These are phyloP conservation scores for Drosophila suzukii DNA, from an alignment of 1,140 invertebrate species.

Conservation along the genomic window DNA sequence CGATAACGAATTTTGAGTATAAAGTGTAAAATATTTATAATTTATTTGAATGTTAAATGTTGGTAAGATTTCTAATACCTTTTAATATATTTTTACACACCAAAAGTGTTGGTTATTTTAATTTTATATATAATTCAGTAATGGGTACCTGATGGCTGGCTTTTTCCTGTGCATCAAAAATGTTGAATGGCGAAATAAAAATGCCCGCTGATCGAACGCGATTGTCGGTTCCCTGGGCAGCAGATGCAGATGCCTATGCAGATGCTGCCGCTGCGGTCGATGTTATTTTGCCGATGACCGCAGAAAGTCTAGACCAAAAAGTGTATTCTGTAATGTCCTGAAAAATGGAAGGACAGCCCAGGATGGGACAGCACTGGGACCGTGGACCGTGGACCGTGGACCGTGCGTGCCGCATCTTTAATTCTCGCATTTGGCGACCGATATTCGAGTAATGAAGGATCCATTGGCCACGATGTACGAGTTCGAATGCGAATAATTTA, in stretches of 20 bases:
- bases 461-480: slow-evolving; percentile 19
- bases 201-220: slow-evolving; percentile 46
- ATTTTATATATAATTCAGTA: background rate
- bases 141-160: background rate
- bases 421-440: slow-evolving; percentile 2
- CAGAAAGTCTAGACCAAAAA: slow-evolving; percentile 65
- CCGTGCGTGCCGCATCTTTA: slow-evolving; percentile 34
- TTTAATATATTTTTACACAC: too few relatives aligned
- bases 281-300: slow-evolving; percentile 42
- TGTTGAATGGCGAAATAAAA: slow-evolving; percentile 28
- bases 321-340: slow-evolving; percentile 30
- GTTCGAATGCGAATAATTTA: slow-evolving; percentile 64
- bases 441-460: slow-evolving; percentile 54
- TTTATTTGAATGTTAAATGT: too few relatives aligned
- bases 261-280: slow-evolving; percentile 20
- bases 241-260: slow-evolving; percentile 30
- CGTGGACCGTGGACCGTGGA: background rate
- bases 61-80: too few relatives aligned
- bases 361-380: too few relatives aligned
- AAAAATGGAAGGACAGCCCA: background rate
- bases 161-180: slow-evolving; percentile 22
- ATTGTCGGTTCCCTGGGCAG: slow-evolving; percentile 23
- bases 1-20: too few relatives aligned
- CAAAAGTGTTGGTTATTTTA: too few relatives aligned
- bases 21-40: too few relatives aligned